Percentiles rank a stretch among this genome's conserved stretches.
Evolutionary conservation across 2,888 invertebrate genomes (phyloP).

Genomic region (Tetrapedia diversipes): DNA sequence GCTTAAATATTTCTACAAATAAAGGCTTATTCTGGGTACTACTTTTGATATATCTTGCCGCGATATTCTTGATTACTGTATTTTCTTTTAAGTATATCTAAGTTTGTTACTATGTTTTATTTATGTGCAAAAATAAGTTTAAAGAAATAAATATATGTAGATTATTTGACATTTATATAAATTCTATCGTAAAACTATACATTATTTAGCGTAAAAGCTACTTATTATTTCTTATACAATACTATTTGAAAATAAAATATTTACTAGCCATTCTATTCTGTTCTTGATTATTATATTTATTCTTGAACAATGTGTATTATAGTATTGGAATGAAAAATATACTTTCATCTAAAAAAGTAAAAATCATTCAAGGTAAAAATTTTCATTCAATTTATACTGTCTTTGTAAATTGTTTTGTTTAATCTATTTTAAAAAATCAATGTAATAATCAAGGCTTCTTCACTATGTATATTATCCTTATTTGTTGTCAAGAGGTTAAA

Average conservation of each 20-base stretch:
- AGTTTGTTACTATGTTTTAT: not conserved
- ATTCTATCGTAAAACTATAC: not conserved
- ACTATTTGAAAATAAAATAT: not conserved
- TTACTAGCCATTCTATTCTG: not conserved
- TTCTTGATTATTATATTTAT: not conserved
- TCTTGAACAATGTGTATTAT: not conserved
- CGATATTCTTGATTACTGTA: slow-evolving; percentile 9
- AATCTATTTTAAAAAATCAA: not conserved
- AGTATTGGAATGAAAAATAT: not conserved
- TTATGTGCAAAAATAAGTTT: not conserved
- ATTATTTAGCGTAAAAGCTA: not conserved
- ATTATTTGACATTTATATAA: not conserved
- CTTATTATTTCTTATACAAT: not conserved
- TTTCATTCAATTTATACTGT: not conserved
- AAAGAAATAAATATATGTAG: not conserved
- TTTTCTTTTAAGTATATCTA: not conserved
- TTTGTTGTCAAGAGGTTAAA: not conserved
- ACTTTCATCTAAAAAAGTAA: not conserved
- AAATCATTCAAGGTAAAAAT: too few relatives aligned
- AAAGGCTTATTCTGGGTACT: slow-evolving; percentile 2
- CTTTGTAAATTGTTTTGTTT: too few relatives aligned
- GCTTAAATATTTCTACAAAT: not conserved
- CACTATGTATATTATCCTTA: not conserved
- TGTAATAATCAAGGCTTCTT: too few relatives aligned
- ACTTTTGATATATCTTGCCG: slow-evolving; percentile 9